These are phyloP conservation scores for Piezodorus guildinii DNA, from an alignment of 1,140 invertebrate genomes.

Conservation along the genomic window DNA sequence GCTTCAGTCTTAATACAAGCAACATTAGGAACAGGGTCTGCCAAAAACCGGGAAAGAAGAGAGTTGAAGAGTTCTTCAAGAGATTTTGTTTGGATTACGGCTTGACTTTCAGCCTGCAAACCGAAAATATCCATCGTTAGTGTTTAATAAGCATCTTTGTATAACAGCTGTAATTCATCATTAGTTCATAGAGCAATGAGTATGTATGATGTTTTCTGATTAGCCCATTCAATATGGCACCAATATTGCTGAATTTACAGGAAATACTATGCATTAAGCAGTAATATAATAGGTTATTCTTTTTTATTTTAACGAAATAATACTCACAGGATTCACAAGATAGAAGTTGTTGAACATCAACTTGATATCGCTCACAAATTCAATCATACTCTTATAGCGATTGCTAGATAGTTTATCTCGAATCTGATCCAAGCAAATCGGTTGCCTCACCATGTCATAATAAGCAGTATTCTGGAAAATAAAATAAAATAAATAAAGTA, in stretches of 20 bases:
- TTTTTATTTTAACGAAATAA: not conserved
- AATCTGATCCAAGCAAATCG: slow-evolving; percentile 75
- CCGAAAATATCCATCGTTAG: no score
- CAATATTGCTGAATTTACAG: no score
- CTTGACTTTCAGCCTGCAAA: slow-evolving; percentile 59
- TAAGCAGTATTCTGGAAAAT: slow-evolving; percentile 56
- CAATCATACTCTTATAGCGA: slow-evolving; percentile 61
- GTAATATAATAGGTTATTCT: no score
- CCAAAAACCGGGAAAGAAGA: slow-evolving; percentile 66
- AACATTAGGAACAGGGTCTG: slow-evolving; percentile 30
- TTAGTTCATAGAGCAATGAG: no score
- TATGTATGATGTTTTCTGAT: no score
- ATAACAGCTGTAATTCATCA: no score
- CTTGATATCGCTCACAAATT: slow-evolving; percentile 69
- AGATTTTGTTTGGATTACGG: slow-evolving; percentile 70
- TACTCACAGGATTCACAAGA: slow-evolving; percentile 67
- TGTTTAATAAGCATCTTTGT: no score
- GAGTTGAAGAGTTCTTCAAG: slow-evolving; percentile 78
- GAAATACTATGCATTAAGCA: no score
- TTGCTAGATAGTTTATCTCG: slow-evolving; percentile 53
- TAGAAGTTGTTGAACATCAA: slow-evolving; percentile 81
- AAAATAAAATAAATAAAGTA: no score
- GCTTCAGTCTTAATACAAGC: slow-evolving; percentile 9
- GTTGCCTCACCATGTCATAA: slow-evolving; percentile 59
- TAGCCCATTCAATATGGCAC: no score